Percentiles rank a stretch among this genome's conserved stretches.
These are phyloP conservation scores for Falco berigora DNA, from an alignment of 2,797 vertebrate species.

Conservation along the genomic window DNA sequence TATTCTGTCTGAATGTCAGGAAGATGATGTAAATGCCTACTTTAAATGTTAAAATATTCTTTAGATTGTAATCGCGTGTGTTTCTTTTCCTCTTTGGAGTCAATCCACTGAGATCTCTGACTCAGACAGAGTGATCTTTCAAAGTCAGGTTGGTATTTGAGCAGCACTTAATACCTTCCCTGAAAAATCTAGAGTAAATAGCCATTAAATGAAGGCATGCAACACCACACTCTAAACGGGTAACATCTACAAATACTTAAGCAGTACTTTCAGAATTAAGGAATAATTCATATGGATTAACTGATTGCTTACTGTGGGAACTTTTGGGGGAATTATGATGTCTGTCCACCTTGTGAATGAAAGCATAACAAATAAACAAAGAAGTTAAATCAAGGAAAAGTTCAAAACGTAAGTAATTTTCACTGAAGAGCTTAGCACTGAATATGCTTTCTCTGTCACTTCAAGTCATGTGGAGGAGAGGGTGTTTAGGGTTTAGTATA, in stretches of 20 bases:
- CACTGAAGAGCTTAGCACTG: not conserved
- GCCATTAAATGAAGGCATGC: not conserved
- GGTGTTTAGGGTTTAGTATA: not conserved
- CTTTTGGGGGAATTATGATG: not conserved
- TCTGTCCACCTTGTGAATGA: not conserved
- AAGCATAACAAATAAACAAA: not conserved
- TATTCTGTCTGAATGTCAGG: constrained; percentile 60
- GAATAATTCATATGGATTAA: not conserved
- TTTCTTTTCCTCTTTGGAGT: constrained; percentile 35
- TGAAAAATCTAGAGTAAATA: constrained; percentile 31
- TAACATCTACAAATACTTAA: not conserved
- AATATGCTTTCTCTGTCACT: not conserved
- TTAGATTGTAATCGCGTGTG: constrained; percentile 42
- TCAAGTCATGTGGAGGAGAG: not conserved
- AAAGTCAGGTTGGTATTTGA: constrained; percentile 55
- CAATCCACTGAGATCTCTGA: constrained; percentile 38
- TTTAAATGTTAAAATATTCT: constrained; percentile 74
- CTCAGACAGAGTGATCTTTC: constrained; percentile 29
- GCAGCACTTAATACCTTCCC: not conserved
- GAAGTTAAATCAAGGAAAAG: not conserved
- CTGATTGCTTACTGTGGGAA: not conserved
- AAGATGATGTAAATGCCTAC: constrained; percentile 35
- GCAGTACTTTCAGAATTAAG: not conserved
- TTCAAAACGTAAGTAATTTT: not conserved
- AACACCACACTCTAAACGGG: not conserved